phyloP scores from a whole-genome alignment of 2,797 vertebrate species.

The Myiothlypis coronata region DNA sequence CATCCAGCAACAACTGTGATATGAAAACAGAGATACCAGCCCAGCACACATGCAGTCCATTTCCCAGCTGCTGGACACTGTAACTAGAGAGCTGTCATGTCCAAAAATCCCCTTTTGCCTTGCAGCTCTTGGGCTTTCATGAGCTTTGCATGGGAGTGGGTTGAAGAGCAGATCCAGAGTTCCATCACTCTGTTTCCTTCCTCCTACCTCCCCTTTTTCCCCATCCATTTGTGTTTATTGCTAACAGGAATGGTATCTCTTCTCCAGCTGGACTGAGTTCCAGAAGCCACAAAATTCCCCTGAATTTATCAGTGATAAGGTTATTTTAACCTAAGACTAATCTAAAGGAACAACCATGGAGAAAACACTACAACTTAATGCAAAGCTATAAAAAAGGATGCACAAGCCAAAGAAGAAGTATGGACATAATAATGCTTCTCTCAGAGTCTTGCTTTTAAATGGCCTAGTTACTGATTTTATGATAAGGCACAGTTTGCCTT shows the following conservation, averaged over 20 bases:
- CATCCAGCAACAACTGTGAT: neutral
- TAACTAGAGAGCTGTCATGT: neutral
- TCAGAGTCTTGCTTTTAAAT: conserved; percentile 67
- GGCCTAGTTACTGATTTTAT: conserved; percentile 73
- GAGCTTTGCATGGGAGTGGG: neutral
- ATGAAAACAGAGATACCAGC: neutral
- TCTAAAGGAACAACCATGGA: conserved; percentile 63
- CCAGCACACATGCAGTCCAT: accelerated
- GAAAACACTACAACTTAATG: conserved; percentile 69
- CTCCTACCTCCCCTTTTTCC: neutral
- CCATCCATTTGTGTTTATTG: neutral
- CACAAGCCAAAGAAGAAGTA: conserved; percentile 57
- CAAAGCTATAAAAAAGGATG: conserved; percentile 63
- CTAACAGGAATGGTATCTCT: neutral
- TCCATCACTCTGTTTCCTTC: neutral
- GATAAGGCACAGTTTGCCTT: conserved; percentile 76
- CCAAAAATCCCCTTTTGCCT: neutral
- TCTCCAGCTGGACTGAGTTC: conserved; percentile 19
- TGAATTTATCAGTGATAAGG: conserved; percentile 40
- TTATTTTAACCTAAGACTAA: conserved; percentile 72
- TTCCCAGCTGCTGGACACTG: neutral
- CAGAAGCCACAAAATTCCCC: conserved; percentile 16
- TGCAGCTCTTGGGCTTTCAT: neutral
- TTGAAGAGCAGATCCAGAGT: neutral
- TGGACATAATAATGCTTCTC: conserved; percentile 64